Base-by-base conservation (phyloP, 1,140 invertebrate genomes). In the Apis laboriosa region DNA sequence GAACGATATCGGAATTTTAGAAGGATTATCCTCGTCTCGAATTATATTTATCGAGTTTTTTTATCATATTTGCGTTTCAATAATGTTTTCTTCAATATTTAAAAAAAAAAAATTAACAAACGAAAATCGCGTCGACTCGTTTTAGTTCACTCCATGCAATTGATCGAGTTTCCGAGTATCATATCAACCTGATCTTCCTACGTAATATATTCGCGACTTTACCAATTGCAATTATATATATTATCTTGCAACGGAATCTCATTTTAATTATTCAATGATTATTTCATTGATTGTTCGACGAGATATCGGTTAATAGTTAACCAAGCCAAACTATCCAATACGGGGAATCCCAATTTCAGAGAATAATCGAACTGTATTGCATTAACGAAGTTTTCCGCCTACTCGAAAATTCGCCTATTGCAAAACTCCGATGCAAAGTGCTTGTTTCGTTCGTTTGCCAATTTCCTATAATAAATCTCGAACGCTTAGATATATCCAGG, bases 271-370 rank as follows among this genome's bases (percentile, higher is more conserved):
- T 13, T 49, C 68, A 28, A 68, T 76, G 71, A 90, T 90, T 91
- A 85, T 85, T 86, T 90, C 88, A 64, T 24, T 64, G 81, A 83
- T 83, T 91, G 89, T 92, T 89, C 89, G 91, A 89, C 77, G 79
- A 86, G 81, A 88, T 92, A 92, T 93, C 89, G 91, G 92, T 91
- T 91, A 79, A 90, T 66, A 88, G 90, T 92, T 87, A 43, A 71
- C 86, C 87, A 63, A 86, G 73, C 80, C 84, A 90, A 92, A 92
- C 88, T 90, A 87, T 76, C 72, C 78, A 61, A 79, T 84, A 77
- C 67, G 74, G 77, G 58, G 24, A n/a, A 67, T 83, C 53, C 21
- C 51, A 71, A 13, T 63, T 43, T 60, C 43, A 75, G 15, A 64
- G 75, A 78, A 88, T 43, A 75, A 80, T 70, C 64, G 78, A 81